Evolutionary conservation across 2,888 invertebrate genomes (phyloP), one percentile per base, ranked within the genome.

Genomic region (Nemotelus pantherinus): DNA sequence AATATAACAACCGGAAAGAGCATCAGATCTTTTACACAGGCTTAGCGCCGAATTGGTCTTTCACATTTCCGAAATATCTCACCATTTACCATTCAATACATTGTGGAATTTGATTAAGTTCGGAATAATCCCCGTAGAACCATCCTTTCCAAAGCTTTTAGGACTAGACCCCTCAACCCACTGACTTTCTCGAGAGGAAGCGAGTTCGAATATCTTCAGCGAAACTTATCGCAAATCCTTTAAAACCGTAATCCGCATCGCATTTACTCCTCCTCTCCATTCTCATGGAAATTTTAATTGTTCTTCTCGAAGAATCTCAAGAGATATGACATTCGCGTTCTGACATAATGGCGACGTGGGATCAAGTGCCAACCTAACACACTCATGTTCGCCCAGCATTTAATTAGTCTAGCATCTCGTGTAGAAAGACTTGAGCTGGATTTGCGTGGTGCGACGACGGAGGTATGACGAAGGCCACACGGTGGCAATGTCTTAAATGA

Each of bases 321-420:
- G n/a, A 6, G 47, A 47, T 44, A 44, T 58, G 58, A 55, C 44
- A 72, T 68, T 68, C 53, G 25, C 39, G 6, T 48, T 48, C 53
- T 68, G 68, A 44, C 7, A 55, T 43, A 55, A 71, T n/a, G 44
- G 3, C 55, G 3, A 43, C 39, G 41, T 25, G 47, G 48, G 63
- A 63, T 74, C 60, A 74, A 74, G 39, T 41, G 43, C 63, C 57
- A n/a, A 41, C 47, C 60, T 25, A 41, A 50, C 6, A 57, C 9
- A 39, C 60, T 39, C 60, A 48, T 48, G 48, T 44, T 25, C 25
- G 41, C 50, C 63, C 25, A 41, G 50, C 74, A 60, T 74, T 74
- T 74, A 74, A 74, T 74, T 74, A 74, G 74, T 48, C 50, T 44
- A 55, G 3, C 50, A 4, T 63, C 57, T 50, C 41, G 45, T 7